Conservation (phyloP, 2,797 vertebrate genomes). For the Synaphobranchus kaupii region DNA sequence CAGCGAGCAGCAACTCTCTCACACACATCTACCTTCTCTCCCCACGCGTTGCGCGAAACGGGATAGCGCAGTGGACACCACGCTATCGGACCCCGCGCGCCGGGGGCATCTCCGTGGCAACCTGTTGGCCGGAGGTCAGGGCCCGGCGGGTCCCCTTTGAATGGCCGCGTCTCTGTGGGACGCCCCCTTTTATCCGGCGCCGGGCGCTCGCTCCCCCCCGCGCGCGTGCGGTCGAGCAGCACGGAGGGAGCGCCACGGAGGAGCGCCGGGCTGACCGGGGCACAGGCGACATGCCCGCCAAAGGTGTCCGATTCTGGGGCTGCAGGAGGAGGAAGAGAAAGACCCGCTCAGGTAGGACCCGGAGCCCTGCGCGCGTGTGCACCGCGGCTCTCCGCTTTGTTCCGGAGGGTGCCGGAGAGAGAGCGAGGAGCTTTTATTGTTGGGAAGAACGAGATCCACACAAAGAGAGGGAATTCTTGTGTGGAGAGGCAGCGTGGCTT, state of each 20-base stretch:
- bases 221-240: slow-evolving; percentile 49
- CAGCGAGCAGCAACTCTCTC: not conserved
- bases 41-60: slow-evolving; percentile 38
- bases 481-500: not conserved
- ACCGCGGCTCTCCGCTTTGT: not conserved
- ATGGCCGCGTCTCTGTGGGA: slow-evolving; percentile 50
- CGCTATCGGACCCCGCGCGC: slow-evolving; percentile 18
- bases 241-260: slow-evolving; percentile 39
- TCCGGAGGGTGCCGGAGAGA: not conserved
- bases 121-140: slow-evolving; percentile 55
- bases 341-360: slow-evolving; percentile 46
- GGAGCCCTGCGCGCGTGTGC: not conserved
- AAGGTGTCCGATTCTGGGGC: slow-evolving; percentile 53
- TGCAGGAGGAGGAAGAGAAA: slow-evolving; percentile 43
- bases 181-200: slow-evolving; percentile 54
- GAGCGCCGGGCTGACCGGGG: not conserved
- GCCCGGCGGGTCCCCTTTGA: slow-evolving; percentile 50
- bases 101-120: slow-evolving; percentile 64
- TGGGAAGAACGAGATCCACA: not conserved
- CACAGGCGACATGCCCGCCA: slow-evolving; percentile 41
- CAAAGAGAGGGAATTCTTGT: not conserved
- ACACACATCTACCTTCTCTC: not conserved
- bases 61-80: not conserved
- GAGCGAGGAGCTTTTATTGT: not conserved
- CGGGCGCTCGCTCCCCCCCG: slow-evolving; percentile 46